phyloP scores from a whole-genome alignment of 1,140 invertebrate genomes.

The Cotesia vestalis region DNA sequence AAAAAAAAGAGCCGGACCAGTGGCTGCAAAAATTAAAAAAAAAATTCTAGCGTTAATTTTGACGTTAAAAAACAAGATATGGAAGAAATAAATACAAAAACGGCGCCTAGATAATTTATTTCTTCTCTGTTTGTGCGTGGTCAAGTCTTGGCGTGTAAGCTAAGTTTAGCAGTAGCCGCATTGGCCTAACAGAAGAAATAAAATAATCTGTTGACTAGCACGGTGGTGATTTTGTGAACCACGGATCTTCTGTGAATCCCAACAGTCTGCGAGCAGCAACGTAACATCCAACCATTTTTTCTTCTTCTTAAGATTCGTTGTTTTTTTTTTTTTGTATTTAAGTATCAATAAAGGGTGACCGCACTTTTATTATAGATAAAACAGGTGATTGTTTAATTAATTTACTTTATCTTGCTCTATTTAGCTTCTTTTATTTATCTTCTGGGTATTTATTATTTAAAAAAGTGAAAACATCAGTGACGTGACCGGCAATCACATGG shows the following conservation, averaged over 20 bases:
- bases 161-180: conserved; percentile 65
- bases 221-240: conserved; percentile 44
- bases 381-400: not conserved
- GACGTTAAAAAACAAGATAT: not conserved
- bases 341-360: not conserved
- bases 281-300: conserved; percentile 37
- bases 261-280: conserved; percentile 52
- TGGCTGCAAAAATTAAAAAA: not conserved
- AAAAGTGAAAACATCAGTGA: conserved; percentile 3
- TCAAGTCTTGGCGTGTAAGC: conserved; percentile 55
- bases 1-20: not conserved
- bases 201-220: conserved; percentile 18
- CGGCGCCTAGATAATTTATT: conserved; percentile 1
- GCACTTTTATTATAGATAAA: not conserved
- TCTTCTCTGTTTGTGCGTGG: conserved; percentile 50
- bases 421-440: not conserved
- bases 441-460: not conserved
- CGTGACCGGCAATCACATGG: conserved; percentile 26
- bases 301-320: conserved; percentile 20
- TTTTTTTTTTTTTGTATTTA: not conserved
- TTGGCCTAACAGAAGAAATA: conserved; percentile 51
- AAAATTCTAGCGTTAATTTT: too few species aligned
- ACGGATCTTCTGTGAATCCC: conserved; percentile 47
- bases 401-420: not conserved
- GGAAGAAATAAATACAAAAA: conserved; percentile 1